Base-by-base conservation (phyloP, 2,113 vertebrate genomes). In the Drymodes brunneopygia region DNA sequence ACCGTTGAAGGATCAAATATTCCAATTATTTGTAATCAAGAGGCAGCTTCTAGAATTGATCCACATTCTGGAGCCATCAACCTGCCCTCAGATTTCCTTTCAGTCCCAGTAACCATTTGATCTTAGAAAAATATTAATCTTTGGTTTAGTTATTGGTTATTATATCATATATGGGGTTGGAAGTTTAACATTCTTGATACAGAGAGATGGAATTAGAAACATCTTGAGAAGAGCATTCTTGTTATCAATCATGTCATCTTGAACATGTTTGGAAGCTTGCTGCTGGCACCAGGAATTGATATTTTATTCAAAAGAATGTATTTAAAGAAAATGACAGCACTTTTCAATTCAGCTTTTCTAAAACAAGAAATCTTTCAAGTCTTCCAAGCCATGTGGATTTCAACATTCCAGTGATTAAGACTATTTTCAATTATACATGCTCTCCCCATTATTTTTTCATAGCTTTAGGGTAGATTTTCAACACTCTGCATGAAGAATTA, bases 281-380 rank as follows among this genome's bases (percentile, higher is more conserved):
- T 98, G 95, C 95, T 98, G 98, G 97, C 92, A 62, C 95, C 84
- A 94, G 92, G 74, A 98, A 96, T 95, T 95, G 96, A 98, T 98
- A 97, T 98, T 98, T 98, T 98, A 97, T 97, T 98, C 97, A 97
- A 95, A 97, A 97, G 94, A 96, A 97, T 97, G 96, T 98, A 97
- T 98, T 97, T 98, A 98, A 98, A 97, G 97, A 96, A 97, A 97
- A 97, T 97, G 97, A 98, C 97, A 97, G 95, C 62, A 9, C 95
- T 97, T 98, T 97, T 97, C 75, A 94, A 97, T 97, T 97, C 96
- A 66, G 82, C 92, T 95, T 95, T 96, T 95, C 94, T 91, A 83
- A 97, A 98, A 96, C 97, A 97, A 98, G 95, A 94, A 94, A 95
- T 97, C 93, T 96, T 97, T 95, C 90, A 94, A 95, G 86, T 90